phyloP scores from a whole-genome alignment of 1,140 invertebrate genomes.

The Mya arenaria region DNA sequence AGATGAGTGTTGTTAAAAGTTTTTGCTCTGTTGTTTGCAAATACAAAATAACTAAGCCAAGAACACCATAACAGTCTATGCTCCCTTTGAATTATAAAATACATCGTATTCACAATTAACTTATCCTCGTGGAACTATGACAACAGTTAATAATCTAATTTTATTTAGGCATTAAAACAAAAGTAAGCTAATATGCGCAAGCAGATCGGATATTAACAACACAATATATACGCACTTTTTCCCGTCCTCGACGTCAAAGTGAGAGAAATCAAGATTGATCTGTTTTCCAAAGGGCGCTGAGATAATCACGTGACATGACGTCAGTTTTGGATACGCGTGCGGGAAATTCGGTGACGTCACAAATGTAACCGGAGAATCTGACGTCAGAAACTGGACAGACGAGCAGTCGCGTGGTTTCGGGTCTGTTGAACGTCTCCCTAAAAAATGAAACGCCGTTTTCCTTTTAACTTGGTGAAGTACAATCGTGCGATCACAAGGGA shows the following conservation, averaged over 20 bases:
- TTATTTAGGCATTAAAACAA: neutral
- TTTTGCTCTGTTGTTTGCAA: too few species aligned
- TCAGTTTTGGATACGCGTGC: neutral
- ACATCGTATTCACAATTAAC: too few species aligned
- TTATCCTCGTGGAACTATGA: neutral
- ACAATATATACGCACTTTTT: conserved; percentile 19
- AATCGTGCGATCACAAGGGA: too few species aligned
- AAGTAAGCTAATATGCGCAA: neutral
- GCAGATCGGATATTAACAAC: too few species aligned
- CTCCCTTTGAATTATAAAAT: too few species aligned
- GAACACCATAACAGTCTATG: too few species aligned
- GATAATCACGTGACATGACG: conserved; percentile 22
- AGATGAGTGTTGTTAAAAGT: too few species aligned
- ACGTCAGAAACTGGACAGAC: neutral
- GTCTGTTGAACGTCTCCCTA: neutral
- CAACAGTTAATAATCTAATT: neutral
- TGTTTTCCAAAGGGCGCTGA: conserved; percentile 28
- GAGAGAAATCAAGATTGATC: conserved; percentile 18
- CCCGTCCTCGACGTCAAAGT: conserved; percentile 37
- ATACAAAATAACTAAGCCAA: too few species aligned
- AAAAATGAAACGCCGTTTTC: neutral
- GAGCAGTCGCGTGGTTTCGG: neutral
- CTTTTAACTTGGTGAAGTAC: too few species aligned
- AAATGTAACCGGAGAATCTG: neutral
- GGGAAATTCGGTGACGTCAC: conserved; percentile 33